phyloP scores from a whole-genome alignment of 2,888 invertebrate species.

The Druceiella hillmani region DNA sequence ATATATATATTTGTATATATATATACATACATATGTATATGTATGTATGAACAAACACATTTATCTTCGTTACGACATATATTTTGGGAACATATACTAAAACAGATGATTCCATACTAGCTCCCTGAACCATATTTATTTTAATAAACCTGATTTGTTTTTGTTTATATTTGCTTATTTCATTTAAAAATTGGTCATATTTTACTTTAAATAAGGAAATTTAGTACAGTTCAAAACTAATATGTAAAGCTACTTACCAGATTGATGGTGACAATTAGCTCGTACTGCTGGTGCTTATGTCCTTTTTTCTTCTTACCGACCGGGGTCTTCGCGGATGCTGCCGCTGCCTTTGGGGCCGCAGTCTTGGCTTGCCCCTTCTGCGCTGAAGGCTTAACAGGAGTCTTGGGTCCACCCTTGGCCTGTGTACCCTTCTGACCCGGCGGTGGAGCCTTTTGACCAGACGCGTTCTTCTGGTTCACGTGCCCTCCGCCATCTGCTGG shows the following conservation, averaged over 20 bases:
- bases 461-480: slow-evolving; percentile 63
- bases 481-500: slow-evolving; percentile 73
- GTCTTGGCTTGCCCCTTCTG: slow-evolving; percentile 72
- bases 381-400: slow-evolving; percentile 63
- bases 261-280: slow-evolving; percentile 76
- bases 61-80: no score
- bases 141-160: no score
- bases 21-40: no score
- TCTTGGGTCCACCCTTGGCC: slow-evolving; percentile 56
- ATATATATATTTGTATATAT: no score
- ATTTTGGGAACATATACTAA: no score
- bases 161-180: no score
- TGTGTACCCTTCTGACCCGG: slow-evolving; percentile 51
- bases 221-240: no score
- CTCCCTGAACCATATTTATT: no score
- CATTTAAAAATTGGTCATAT: no score
- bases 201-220: slow-evolving; percentile 4
- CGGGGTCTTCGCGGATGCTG: slow-evolving; percentile 53
- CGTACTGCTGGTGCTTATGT: slow-evolving; percentile 74
- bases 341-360: slow-evolving; percentile 51
- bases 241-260: slow-evolving; percentile 60
- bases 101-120: no score
- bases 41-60: no score
- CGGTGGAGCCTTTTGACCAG: slow-evolving; percentile 58
- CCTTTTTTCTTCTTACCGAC: slow-evolving; percentile 72